phyloP scores from a whole-genome alignment of 2,797 vertebrate species.

The Neosilurus hyrtlii region DNA sequence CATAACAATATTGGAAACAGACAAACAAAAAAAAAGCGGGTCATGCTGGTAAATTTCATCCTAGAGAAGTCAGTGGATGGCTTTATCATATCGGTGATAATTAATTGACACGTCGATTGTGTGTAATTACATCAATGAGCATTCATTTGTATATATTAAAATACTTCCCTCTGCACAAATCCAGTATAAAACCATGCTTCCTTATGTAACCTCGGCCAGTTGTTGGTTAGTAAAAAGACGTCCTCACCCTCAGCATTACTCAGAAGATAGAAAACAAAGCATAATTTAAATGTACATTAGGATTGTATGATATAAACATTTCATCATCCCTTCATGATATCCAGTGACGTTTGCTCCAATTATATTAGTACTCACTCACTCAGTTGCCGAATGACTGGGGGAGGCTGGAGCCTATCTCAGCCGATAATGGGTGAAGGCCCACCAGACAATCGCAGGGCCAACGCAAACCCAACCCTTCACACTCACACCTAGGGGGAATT shows the following conservation, averaged over 20 bases:
- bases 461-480: too few relatives aligned
- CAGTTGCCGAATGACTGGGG: too few relatives aligned
- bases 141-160: background rate
- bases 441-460: too few relatives aligned
- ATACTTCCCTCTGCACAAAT: background rate
- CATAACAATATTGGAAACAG: background rate
- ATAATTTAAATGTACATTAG: background rate
- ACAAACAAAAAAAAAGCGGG: background rate
- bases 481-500: too few relatives aligned
- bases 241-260: constrained; percentile 16
- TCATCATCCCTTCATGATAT: background rate
- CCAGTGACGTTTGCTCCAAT: background rate
- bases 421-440: too few relatives aligned
- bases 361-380: background rate
- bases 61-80: background rate
- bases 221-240: constrained; percentile 23
- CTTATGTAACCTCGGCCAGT: background rate
- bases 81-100: background rate
- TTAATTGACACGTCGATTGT: background rate
- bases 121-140: background rate
- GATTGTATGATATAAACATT: background rate
- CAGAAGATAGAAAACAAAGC: background rate
- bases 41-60: constrained; percentile 1
- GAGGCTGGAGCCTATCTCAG: too few relatives aligned
- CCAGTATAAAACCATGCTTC: background rate